These are phyloP conservation scores for Odontophorus gujanensis DNA, from an alignment of 2,113 vertebrate genomes.

Conservation along the genomic window DNA sequence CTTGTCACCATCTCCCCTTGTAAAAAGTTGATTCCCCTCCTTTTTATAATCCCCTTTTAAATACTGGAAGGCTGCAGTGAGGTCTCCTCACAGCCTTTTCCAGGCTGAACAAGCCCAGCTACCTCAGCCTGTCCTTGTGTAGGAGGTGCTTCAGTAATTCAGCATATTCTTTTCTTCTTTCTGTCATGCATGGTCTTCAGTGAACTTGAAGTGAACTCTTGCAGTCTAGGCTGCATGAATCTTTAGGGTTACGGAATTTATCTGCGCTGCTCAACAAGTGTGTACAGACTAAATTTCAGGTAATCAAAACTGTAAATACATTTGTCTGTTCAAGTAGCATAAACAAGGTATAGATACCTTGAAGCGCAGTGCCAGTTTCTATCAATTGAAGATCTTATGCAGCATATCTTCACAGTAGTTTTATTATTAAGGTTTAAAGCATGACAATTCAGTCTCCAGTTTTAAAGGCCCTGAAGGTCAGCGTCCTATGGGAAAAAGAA, in stretches of 20 bases:
- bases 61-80: no score
- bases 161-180: background rate
- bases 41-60: no score
- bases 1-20: no score
- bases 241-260: background rate
- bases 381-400: background rate
- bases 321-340: background rate
- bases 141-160: background rate
- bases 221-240: background rate
- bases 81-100: no score
- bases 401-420: background rate
- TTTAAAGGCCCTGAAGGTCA: background rate
- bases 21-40: no score
- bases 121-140: no score
- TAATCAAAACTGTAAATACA: background rate
- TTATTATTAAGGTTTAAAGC: background rate
- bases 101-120: no score
- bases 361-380: background rate
- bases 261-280: background rate
- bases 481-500: background rate
- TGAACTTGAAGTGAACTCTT: background rate
- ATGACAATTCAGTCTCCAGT: background rate
- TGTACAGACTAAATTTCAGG: background rate
- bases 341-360: background rate
- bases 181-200: background rate